These are phyloP conservation scores for Drosophila varians DNA, from an alignment of 1,140 invertebrate species.

Conservation along the genomic window DNA sequence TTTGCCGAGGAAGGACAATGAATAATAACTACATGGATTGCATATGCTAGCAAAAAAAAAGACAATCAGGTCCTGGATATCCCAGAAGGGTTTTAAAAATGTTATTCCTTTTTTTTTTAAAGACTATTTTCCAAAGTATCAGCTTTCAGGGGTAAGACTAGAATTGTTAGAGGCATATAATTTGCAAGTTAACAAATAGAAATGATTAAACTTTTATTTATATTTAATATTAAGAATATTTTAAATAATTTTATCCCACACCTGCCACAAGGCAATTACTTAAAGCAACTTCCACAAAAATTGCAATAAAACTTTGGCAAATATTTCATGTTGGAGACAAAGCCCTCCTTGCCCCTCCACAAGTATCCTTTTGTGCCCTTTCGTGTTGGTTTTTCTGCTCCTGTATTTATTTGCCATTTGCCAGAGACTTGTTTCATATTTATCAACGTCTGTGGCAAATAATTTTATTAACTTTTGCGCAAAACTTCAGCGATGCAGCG, in stretches of 20 bases:
- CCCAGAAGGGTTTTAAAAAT: conserved; percentile 26
- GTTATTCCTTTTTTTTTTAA: conserved; percentile 1
- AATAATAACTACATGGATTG: conserved; percentile 75
- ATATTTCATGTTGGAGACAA: conserved; percentile 44
- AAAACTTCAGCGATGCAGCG: conserved; percentile 54
- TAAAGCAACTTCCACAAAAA: conserved; percentile 25
- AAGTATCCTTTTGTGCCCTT: conserved; percentile 9
- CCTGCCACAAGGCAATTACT: conserved; percentile 25
- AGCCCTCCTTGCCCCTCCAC: neutral
- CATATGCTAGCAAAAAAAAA: conserved; percentile 59
- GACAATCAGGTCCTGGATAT: neutral
- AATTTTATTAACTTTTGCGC: conserved; percentile 79
- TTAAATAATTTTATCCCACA: no score
- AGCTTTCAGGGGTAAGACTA: neutral
- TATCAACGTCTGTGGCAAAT: conserved; percentile 81
- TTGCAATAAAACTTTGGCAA: conserved; percentile 56
- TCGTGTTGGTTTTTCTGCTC: conserved; percentile 11
- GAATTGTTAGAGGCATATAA: no score
- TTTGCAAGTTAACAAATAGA: no score
- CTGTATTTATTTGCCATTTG: conserved; percentile 67
- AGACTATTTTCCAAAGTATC: conserved; percentile 3
- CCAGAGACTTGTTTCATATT: conserved; percentile 69
- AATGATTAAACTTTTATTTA: no score
- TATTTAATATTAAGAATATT: no score
- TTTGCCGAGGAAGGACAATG: conserved; percentile 76